Evolutionary conservation across 2,113 vertebrate genomes (phyloP).

Genomic region (Rhynchopsitta pachyrhyncha): DNA sequence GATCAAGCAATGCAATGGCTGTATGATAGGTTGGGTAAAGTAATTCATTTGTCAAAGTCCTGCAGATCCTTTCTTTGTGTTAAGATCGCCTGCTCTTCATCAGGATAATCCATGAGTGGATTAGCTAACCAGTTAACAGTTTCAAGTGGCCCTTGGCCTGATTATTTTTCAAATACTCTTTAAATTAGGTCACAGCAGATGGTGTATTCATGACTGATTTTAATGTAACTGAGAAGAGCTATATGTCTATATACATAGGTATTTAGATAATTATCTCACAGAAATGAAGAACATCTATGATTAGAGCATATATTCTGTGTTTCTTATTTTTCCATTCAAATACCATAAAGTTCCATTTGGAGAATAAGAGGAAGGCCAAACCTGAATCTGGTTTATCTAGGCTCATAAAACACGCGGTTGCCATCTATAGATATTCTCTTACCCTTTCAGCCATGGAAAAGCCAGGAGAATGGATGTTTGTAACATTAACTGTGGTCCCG

Average conservation of each 20-base stretch:
- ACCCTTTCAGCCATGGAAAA: neutral
- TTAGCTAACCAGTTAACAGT: constrained; percentile 31
- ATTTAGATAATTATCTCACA: neutral
- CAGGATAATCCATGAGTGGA: constrained; percentile 18
- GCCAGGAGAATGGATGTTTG: neutral
- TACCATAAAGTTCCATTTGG: neutral
- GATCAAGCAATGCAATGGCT: neutral
- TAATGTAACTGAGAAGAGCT: neutral
- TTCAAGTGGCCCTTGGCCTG: constrained; percentile 2
- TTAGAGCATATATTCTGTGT: neutral
- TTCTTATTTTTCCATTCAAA: neutral
- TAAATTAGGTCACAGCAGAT: constrained; percentile 17
- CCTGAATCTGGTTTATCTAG: neutral
- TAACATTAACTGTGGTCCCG: neutral
- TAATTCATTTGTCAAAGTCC: neutral
- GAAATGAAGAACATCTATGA: neutral
- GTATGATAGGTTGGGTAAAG: neutral
- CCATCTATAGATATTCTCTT: neutral
- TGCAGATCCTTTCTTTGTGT: neutral
- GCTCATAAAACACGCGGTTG: neutral
- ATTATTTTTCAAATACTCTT: constrained; percentile 33
- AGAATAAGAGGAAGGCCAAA: neutral
- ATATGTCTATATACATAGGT: neutral
- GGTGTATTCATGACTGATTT: neutral
- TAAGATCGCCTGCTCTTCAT: neutral